Evolutionary conservation across 2,797 vertebrate species (phyloP).

Genomic region (Eleutherodactylus coqui): DNA sequence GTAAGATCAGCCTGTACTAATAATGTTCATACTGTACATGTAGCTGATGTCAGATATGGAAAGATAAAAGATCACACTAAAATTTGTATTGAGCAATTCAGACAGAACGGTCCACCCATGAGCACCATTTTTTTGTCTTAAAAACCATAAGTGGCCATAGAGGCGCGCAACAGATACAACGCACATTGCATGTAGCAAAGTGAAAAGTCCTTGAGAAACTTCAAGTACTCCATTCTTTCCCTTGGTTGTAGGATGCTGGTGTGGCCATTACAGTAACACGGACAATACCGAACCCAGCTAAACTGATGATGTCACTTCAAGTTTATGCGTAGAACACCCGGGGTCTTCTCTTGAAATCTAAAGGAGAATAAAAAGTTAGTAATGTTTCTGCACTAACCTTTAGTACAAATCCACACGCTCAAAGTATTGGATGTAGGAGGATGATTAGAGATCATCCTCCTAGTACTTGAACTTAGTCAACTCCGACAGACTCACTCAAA

Average conservation of each 20-base stretch:
- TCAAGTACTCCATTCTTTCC: background rate
- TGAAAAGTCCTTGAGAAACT: background rate
- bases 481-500: too few relatives aligned
- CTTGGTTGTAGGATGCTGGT: background rate
- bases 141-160: background rate
- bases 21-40: background rate
- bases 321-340: constrained; percentile 41
- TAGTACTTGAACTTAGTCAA: too few relatives aligned
- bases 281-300: background rate
- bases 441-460: too few relatives aligned
- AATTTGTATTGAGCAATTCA: background rate
- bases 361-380: background rate
- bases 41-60: background rate
- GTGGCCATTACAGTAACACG: background rate
- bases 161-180: background rate
- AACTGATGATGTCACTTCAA: constrained; percentile 34
- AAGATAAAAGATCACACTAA: constrained; percentile 29
- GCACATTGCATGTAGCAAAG: background rate
- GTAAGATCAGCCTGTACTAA: background rate
- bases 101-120: background rate
- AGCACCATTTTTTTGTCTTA: constrained; percentile 20
- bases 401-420: background rate
- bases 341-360: constrained; percentile 50
- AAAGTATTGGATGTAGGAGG: background rate
- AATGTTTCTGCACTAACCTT: background rate